Percentiles rank a stretch among this genome's conserved stretches.
phyloP scores from a whole-genome alignment of 2,888 invertebrate species.

The Rhingia campestris region DNA sequence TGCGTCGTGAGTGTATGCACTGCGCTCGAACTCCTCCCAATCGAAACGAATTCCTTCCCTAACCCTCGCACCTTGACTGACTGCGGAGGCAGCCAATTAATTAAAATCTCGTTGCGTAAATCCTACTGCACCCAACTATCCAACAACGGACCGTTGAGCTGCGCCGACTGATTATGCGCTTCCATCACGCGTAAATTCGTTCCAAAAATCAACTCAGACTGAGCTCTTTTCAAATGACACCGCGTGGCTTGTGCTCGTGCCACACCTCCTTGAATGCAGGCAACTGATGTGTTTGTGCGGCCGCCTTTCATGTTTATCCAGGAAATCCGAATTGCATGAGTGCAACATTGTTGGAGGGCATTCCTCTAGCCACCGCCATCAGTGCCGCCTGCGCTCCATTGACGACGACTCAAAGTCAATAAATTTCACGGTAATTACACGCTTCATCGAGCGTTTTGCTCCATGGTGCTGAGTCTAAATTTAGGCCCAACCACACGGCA shows the following conservation, averaged over 20 bases:
- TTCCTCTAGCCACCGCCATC: neutral
- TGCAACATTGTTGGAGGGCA: constrained; percentile 31
- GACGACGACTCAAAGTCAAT: constrained; percentile 59
- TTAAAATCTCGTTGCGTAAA: constrained; percentile 65
- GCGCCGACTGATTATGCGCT: neutral
- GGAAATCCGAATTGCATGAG: constrained; percentile 68
- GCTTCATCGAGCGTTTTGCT: constrained; percentile 67
- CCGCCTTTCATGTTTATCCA: constrained; percentile 71
- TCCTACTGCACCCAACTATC: constrained; percentile 59
- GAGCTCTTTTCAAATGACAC: constrained; percentile 16
- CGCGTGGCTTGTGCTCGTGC: constrained; percentile 11
- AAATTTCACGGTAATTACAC: constrained; percentile 70
- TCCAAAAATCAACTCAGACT: constrained; percentile 24
- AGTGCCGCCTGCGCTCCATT: neutral
- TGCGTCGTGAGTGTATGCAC: neutral
- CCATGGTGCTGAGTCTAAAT: constrained; percentile 52
- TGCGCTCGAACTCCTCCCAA: constrained; percentile 11
- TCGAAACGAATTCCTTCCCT: constrained; percentile 2
- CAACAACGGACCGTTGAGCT: neutral
- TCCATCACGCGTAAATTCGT: constrained; percentile 21
- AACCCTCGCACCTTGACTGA: constrained; percentile 22
- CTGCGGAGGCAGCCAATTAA: constrained; percentile 41
- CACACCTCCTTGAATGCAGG: constrained; percentile 22
- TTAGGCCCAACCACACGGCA: constrained; percentile 42
- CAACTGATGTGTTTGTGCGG: constrained; percentile 41